phyloP scores from a whole-genome alignment of 1,140 invertebrate species.

The Thalassaphorura encarpata region DNA sequence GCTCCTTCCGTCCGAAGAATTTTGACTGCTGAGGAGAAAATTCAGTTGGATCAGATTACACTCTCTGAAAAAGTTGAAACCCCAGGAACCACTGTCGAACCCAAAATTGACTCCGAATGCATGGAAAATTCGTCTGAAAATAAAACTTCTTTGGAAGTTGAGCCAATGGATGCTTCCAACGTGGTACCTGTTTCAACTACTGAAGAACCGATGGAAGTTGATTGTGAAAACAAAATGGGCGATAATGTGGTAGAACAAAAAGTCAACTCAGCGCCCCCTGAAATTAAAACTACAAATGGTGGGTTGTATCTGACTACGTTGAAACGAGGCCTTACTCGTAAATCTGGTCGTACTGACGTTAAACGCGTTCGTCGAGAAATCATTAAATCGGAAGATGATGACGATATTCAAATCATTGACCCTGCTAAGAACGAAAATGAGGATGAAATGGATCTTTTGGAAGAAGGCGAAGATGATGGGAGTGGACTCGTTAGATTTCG shows the following conservation, averaged over 20 bases:
- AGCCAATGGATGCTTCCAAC: neutral
- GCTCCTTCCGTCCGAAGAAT: slow-evolving; percentile 22
- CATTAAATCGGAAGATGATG: slow-evolving; percentile 10
- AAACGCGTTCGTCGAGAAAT: slow-evolving; percentile 1
- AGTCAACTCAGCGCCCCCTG: neutral
- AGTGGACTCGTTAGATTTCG: slow-evolving; percentile 33
- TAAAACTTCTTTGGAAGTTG: neutral
- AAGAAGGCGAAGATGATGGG: neutral
- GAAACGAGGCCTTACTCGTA: slow-evolving; percentile 8
- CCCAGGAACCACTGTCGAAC: neutral
- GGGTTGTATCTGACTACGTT: slow-evolving; percentile 2
- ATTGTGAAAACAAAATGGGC: neutral
- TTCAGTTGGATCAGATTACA: slow-evolving; percentile 5
- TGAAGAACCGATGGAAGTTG: neutral
- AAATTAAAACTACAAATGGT: neutral
- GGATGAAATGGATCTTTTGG: slow-evolving; percentile 1
- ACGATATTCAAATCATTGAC: slow-evolving; percentile 13
- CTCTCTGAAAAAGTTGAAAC: neutral
- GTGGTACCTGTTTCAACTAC: too few species aligned
- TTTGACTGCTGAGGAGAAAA: slow-evolving; percentile 8
- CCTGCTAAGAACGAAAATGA: slow-evolving; percentile 11
- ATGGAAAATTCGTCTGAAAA: too few species aligned
- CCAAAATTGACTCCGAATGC: too few species aligned
- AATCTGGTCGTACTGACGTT: slow-evolving; percentile 7
- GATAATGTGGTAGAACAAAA: neutral